Percentiles rank a stretch among this genome's conserved stretches.
Conservation (phyloP, 2,113 vertebrate species). For the Murina feae region DNA sequence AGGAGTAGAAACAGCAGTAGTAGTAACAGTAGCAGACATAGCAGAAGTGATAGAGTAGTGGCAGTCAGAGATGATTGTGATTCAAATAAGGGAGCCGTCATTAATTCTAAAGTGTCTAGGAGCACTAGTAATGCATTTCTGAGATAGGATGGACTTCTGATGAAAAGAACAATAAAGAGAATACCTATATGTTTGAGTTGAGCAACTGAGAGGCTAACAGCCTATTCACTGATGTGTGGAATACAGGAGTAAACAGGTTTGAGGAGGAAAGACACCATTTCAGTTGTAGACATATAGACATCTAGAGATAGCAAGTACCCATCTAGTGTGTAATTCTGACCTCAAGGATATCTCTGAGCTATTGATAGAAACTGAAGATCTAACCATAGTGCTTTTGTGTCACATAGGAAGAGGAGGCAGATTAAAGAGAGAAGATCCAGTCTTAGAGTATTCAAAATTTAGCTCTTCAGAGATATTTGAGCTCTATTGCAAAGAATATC, state of each 20-base stretch:
- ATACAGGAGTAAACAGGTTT: neutral
- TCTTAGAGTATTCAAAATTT: neutral
- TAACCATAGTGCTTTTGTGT: neutral
- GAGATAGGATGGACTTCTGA: neutral
- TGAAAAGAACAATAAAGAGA: neutral
- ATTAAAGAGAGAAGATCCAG: neutral
- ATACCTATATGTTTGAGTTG: neutral
- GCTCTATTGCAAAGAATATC: neutral
- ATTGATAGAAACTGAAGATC: neutral
- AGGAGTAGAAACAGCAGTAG: no score
- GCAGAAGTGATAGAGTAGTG: fast-evolving
- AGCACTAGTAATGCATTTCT: neutral
- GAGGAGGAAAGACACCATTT: neutral
- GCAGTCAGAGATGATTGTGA: neutral
- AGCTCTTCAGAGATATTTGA: neutral
- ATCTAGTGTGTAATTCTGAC: neutral
- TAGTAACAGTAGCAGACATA: neutral
- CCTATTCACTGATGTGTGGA: neutral
- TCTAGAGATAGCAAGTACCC: neutral
- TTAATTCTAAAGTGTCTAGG: neutral
- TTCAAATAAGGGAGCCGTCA: neutral
- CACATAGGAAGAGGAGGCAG: neutral
- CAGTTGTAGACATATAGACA: neutral
- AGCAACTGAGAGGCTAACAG: neutral
- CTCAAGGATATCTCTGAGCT: neutral